These are phyloP conservation scores for Campylomormyrus tamandua DNA, from an alignment of 2,113 vertebrate genomes.

Conservation along the genomic window DNA sequence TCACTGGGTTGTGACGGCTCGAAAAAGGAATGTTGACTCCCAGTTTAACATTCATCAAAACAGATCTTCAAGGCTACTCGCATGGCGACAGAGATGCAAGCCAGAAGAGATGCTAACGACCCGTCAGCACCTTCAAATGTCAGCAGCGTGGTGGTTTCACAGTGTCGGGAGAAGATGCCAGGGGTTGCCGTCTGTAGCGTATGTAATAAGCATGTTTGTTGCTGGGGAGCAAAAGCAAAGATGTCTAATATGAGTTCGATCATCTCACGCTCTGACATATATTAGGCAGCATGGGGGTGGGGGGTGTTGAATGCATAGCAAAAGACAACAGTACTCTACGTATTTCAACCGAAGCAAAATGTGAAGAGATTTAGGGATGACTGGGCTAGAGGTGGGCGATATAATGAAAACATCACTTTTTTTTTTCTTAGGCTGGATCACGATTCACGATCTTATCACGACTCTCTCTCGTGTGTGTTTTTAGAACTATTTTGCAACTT, in stretches of 20 bases:
- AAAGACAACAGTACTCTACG: not conserved
- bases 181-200: not conserved
- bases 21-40: not conserved
- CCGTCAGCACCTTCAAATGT: not conserved
- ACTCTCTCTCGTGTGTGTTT: not conserved
- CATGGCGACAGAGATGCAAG: not conserved
- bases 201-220: not conserved
- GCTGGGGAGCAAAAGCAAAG: not conserved
- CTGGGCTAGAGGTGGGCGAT: not conserved
- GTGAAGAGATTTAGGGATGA: not conserved
- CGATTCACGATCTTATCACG: not conserved
- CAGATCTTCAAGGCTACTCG: not conserved
- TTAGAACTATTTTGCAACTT: not conserved
- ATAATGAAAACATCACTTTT: not conserved
- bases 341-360: not conserved
- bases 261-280: not conserved
- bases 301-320: not conserved
- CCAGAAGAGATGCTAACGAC: slow-evolving; percentile 1
- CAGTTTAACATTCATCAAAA: not conserved
- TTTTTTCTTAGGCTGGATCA: not conserved
- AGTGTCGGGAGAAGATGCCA: not conserved
- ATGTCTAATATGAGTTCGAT: not conserved
- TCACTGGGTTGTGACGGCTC: not conserved
- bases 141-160: not conserved
- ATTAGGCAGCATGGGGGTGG: not conserved